Percentiles rank a stretch among this genome's conserved stretches.
Evolutionary conservation across 2,113 vertebrate species (phyloP).

Genomic region (Hippocampus mohnikei): DNA sequence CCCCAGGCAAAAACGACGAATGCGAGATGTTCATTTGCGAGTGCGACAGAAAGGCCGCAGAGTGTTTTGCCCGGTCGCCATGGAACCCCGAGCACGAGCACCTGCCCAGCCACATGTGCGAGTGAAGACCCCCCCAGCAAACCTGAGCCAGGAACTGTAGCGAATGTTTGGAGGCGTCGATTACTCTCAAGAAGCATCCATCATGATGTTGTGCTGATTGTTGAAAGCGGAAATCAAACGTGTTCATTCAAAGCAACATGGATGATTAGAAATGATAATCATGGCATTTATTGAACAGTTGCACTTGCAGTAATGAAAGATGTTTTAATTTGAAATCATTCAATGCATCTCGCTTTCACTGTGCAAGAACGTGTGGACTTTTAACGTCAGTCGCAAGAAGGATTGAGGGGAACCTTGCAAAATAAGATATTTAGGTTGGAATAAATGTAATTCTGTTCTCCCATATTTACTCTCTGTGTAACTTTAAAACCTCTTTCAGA

Average conservation of each 20-base stretch:
- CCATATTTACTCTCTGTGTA: too few species aligned
- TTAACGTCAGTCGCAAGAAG: background rate
- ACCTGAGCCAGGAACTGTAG: background rate
- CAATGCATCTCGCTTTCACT: too few species aligned
- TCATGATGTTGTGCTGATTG: background rate
- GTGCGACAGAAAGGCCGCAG: conserved; percentile 80
- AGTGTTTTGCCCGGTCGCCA: conserved; percentile 72
- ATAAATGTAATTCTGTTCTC: too few species aligned
- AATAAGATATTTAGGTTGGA: background rate
- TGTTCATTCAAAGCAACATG: background rate
- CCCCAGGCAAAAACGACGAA: conserved; percentile 65
- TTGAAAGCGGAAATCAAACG: background rate
- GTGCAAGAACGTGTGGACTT: too few species aligned
- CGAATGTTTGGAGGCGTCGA: background rate
- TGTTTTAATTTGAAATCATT: too few species aligned
- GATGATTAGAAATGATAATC: background rate
- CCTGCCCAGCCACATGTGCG: conserved; percentile 62
- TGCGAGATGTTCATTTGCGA: conserved; percentile 83
- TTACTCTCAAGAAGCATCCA: background rate
- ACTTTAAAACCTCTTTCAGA: too few species aligned
- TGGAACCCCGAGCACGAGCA: conserved; percentile 59
- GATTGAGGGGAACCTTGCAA: background rate
- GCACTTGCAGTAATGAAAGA: too few species aligned
- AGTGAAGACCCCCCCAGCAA: conserved; percentile 19
- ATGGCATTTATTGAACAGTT: background rate